These are phyloP conservation scores for Hyperoplus lanceolatus DNA, from an alignment of 2,797 vertebrate genomes.

Conservation along the genomic window DNA sequence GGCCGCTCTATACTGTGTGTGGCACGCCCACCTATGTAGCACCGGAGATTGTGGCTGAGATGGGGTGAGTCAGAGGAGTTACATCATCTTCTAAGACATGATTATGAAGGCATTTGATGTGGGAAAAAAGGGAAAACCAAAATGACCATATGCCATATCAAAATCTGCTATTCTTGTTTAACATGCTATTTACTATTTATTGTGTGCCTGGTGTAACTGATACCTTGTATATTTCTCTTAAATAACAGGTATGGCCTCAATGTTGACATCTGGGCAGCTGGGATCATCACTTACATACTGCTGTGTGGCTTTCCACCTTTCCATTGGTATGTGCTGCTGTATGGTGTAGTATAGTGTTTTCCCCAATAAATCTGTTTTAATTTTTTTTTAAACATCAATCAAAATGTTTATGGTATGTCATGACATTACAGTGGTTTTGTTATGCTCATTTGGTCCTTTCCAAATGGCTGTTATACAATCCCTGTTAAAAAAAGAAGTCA, in stretches of 20 bases:
- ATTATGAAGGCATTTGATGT: background rate
- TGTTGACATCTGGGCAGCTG: slow-evolving; percentile 98
- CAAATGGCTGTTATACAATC: too few species aligned
- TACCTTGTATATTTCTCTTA: slow-evolving; percentile 9
- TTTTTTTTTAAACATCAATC: background rate
- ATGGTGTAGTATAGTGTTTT: background rate
- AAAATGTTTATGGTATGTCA: background rate
- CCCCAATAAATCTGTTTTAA: background rate
- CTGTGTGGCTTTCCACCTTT: slow-evolving; percentile 98
- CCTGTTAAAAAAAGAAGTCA: too few species aligned
- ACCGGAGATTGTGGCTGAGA: slow-evolving; percentile 96
- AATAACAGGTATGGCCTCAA: slow-evolving; percentile 93
- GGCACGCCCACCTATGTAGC: slow-evolving; percentile 98
- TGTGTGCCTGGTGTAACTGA: background rate
- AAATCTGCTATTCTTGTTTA: background rate
- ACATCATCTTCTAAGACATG: background rate
- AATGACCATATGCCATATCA: background rate
- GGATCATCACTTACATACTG: slow-evolving; percentile 97
- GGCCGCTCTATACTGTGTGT: slow-evolving; percentile 94
- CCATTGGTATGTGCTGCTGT: slow-evolving; percentile 88
- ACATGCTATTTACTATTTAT: too few species aligned
- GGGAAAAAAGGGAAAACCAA: too few species aligned
- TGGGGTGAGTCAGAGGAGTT: slow-evolving; percentile 86
- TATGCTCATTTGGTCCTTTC: too few species aligned
- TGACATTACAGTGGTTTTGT: background rate